Conservation (phyloP, 2,797 vertebrate genomes). For the Gallinago nigripennis region DNA sequence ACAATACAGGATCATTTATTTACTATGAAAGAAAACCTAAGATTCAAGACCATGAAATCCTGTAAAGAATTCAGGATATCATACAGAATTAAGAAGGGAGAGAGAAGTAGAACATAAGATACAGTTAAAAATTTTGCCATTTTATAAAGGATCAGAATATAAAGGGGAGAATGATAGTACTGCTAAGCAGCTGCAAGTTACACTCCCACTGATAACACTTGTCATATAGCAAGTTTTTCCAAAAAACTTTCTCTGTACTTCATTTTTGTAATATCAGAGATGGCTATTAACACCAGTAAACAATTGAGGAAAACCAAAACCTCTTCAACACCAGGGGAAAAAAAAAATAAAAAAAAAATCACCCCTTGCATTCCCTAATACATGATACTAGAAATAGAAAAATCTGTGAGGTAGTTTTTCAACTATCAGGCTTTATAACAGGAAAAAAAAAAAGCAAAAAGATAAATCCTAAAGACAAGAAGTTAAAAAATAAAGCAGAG, state of each 20-base stretch:
- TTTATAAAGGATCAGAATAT: not conserved
- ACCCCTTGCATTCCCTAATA: not conserved
- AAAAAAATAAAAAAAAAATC: not conserved
- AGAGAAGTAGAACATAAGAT: not conserved
- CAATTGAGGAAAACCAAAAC: not conserved
- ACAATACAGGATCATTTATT: not conserved
- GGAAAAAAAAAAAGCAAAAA: not conserved
- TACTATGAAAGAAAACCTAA: not conserved
- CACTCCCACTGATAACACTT: not conserved
- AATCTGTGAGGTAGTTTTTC: not conserved
- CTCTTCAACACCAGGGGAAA: not conserved
- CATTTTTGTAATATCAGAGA: not conserved
- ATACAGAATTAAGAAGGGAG: not conserved
- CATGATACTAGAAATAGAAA: not conserved
- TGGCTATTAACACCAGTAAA: not conserved
- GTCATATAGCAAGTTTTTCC: rapidly evolving
- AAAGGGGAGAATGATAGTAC: not conserved
- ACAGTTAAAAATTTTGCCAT: not conserved
- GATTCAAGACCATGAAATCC: not conserved
- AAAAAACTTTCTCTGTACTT: not conserved
- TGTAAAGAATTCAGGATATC: not conserved
- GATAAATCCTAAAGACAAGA: not conserved
- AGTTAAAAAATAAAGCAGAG: not conserved
- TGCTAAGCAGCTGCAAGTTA: not conserved
- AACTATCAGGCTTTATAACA: not conserved